phyloP scores from a whole-genome alignment of 2,888 invertebrate species.

The Polietes domitor region DNA sequence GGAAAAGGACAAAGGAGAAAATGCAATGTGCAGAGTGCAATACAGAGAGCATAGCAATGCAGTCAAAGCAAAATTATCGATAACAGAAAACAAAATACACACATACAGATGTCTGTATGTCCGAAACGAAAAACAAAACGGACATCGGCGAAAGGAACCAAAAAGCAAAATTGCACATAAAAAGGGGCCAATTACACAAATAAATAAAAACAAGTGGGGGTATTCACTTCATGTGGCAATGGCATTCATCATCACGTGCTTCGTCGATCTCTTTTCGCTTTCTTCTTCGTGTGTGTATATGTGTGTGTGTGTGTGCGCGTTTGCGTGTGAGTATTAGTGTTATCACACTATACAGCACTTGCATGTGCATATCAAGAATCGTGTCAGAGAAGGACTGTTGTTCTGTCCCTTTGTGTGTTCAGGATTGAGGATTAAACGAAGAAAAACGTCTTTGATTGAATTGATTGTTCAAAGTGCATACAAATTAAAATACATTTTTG shows the following conservation, averaged over 20 bases:
- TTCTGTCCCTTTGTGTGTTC: not conserved
- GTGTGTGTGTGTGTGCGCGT: not conserved
- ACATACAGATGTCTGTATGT: too few species aligned
- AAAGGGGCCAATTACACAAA: constrained; percentile 16
- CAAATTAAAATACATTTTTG: too few species aligned
- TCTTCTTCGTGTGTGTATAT: not conserved
- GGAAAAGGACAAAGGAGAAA: constrained; percentile 41
- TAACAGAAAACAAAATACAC: constrained; percentile 4
- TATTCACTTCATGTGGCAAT: not conserved
- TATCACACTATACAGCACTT: too few species aligned
- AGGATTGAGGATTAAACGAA: too few species aligned
- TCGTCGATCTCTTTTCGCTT: not conserved
- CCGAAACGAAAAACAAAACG: not conserved
- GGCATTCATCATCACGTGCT: constrained; percentile 24
- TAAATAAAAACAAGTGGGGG: constrained; percentile 1
- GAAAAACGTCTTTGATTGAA: too few species aligned
- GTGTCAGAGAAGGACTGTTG: not conserved
- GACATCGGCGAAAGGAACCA: not conserved
- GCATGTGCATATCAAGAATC: not conserved
- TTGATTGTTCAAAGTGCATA: too few species aligned
- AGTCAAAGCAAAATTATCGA: constrained; percentile 48
- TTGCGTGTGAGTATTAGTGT: too few species aligned
- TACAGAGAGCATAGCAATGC: constrained; percentile 48
- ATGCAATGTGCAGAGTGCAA: constrained; percentile 59
- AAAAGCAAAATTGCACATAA: constrained; percentile 26